Conservation (phyloP, 2,113 vertebrate genomes). For the Neotoma lepida region DNA sequence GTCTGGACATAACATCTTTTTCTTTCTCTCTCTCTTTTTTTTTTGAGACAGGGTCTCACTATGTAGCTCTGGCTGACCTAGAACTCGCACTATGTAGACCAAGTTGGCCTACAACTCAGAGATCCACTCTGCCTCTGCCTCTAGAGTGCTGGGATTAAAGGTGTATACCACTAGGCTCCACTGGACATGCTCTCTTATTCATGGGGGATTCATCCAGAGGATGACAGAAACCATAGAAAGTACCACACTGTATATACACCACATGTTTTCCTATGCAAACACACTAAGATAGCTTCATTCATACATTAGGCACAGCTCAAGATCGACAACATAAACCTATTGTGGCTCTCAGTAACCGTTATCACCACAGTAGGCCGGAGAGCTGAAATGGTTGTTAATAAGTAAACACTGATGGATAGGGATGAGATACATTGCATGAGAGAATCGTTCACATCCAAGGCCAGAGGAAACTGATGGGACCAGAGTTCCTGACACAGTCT, state of each 20-base stretch:
- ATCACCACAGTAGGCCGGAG: background rate
- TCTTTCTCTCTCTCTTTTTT: background rate
- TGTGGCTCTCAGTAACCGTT: background rate
- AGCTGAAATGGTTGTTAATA: background rate
- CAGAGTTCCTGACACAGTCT: background rate
- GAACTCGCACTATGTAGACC: background rate
- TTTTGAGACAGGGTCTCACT: background rate
- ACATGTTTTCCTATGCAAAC: background rate
- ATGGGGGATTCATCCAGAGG: background rate
- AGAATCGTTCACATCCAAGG: too few relatives aligned
- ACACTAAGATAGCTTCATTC: background rate
- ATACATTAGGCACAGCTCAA: background rate
- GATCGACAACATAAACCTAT: background rate
- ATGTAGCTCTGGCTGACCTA: background rate
- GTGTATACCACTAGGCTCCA: background rate
- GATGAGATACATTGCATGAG: too few relatives aligned
- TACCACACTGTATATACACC: too few relatives aligned
- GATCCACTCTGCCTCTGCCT: background rate
- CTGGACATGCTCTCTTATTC: background rate
- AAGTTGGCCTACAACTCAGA: background rate
- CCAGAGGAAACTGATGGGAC: background rate
- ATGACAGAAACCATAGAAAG: background rate
- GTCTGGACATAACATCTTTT: background rate
- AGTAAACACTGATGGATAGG: accelerated
- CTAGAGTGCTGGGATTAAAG: background rate